A percentile compares a stretch with the other conserved stretches of the same genome.
These are phyloP conservation scores for Eurytemora carolleeae DNA, from an alignment of 1,140 invertebrate species.

Conservation along the genomic window DNA sequence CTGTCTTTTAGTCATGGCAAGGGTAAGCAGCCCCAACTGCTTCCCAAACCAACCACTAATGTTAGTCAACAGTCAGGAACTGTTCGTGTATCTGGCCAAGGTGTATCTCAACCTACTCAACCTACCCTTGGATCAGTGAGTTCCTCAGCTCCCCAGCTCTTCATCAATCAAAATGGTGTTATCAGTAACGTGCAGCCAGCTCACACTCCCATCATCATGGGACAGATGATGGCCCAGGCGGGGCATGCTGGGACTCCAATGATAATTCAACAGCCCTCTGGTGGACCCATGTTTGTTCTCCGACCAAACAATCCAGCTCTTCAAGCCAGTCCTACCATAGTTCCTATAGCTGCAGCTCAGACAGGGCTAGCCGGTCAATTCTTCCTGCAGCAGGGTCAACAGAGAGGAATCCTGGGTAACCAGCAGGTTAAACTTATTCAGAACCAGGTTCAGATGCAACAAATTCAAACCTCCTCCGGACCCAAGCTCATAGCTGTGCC, in stretches of 20 bases:
- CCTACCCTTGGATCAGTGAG: neutral
- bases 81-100: neutral
- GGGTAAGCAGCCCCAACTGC: constrained; percentile 25
- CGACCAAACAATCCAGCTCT: neutral
- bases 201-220: constrained; percentile 16
- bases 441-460: constrained; percentile 27
- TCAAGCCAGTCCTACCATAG: constrained; percentile 10
- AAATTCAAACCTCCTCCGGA: constrained; percentile 30
- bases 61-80: neutral
- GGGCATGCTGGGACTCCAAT: constrained; percentile 15
- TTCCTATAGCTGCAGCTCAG: constrained; percentile 16
- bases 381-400: constrained; percentile 16
- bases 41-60: constrained; percentile 23
- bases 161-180: neutral
- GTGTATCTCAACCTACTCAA: neutral
- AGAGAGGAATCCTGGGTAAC: constrained; percentile 13
- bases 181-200: neutral
- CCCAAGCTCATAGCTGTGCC: constrained; percentile 28
- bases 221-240: constrained; percentile 8
- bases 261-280: constrained; percentile 16
- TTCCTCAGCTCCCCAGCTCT: neutral
- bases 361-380: constrained; percentile 16
- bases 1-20: constrained; percentile 13
- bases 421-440: constrained; percentile 21
- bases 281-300: constrained; percentile 3